phyloP scores from a whole-genome alignment of 2,888 invertebrate species.

The Drosophila formosana region DNA sequence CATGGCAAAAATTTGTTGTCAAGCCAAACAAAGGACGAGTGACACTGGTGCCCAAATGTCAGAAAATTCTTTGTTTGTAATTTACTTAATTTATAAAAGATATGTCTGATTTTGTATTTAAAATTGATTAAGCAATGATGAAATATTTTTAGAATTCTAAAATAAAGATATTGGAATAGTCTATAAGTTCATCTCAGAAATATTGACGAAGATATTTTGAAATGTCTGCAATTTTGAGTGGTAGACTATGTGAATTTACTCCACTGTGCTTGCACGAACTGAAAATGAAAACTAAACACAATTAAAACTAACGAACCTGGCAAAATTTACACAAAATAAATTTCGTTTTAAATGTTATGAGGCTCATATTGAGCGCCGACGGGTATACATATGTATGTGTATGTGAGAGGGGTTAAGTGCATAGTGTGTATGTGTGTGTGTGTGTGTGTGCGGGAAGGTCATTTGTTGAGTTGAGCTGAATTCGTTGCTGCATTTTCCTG shows the following conservation, averaged over 20 bases:
- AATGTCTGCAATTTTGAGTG: background rate
- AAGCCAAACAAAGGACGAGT: conserved; percentile 28
- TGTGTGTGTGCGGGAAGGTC: conserved; percentile 33
- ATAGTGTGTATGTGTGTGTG: conserved; percentile 2
- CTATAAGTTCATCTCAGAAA: background rate
- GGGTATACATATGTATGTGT: background rate
- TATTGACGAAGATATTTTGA: background rate
- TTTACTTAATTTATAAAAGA: background rate
- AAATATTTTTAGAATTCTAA: no score
- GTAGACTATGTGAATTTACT: background rate
- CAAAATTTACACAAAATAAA: conserved; percentile 80
- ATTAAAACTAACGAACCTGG: conserved; percentile 81
- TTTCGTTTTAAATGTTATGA: conserved; percentile 76
- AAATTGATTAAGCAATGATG: no score
- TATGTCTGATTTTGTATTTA: background rate
- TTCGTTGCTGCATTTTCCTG: conserved; percentile 60
- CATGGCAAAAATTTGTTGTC: conserved; percentile 24
- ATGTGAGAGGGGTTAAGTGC: background rate
- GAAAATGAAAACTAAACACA: conserved; percentile 76
- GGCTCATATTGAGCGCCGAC: conserved; percentile 53
- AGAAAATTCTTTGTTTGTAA: background rate
- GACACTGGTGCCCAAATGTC: background rate
- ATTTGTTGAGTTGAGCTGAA: conserved; percentile 33
- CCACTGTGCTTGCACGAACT: conserved; percentile 39
- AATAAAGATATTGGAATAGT: background rate